These are phyloP conservation scores for Drosophila birchii DNA, from an alignment of 2,888 invertebrate genomes.

Conservation along the genomic window DNA sequence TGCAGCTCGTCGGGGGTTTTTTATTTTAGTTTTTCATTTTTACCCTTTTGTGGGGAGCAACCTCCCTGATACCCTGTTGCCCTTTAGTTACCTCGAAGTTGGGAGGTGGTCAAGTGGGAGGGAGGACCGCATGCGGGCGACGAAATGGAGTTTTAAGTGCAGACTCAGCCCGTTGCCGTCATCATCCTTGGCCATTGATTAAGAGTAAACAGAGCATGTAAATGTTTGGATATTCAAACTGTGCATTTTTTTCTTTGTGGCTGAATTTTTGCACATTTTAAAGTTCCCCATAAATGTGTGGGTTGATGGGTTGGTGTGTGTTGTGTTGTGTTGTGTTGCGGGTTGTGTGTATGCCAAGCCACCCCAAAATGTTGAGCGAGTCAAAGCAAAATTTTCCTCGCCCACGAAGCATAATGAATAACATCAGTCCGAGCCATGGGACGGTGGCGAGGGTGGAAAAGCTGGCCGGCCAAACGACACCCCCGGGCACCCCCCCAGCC, in stretches of 20 bases:
- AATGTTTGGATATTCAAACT: slow-evolving; percentile 72
- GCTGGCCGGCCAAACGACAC: slow-evolving; percentile 31
- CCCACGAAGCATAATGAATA: slow-evolving; percentile 53
- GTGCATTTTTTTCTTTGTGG: slow-evolving; percentile 42
- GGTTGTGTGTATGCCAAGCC: slow-evolving; percentile 13
- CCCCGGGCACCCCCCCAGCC: slow-evolving; percentile 30
- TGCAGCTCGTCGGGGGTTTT: slow-evolving; percentile 18
- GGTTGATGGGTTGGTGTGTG: slow-evolving; percentile 4
- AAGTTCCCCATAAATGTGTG: slow-evolving; percentile 13
- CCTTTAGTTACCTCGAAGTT: not conserved
- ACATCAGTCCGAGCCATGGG: slow-evolving; percentile 45
- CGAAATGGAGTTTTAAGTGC: slow-evolving; percentile 49
- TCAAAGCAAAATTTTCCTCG: slow-evolving; percentile 39
- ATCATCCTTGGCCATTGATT: slow-evolving; percentile 74
- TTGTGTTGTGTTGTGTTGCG: not conserved
- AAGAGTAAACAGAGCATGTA: slow-evolving; percentile 78
- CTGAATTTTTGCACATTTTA: slow-evolving; percentile 45
- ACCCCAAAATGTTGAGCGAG: slow-evolving; percentile 38
- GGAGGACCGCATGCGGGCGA: slow-evolving; percentile 50
- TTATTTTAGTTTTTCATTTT: slow-evolving; percentile 35
- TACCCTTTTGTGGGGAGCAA: slow-evolving; percentile 15
- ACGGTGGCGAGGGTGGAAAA: slow-evolving; percentile 58
- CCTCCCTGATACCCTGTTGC: not conserved
- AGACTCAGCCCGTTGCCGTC: slow-evolving; percentile 47
- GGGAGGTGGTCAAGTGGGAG: not conserved